These are phyloP conservation scores for Sandelia bainsii DNA, from an alignment of 2,797 vertebrate genomes.

Conservation along the genomic window DNA sequence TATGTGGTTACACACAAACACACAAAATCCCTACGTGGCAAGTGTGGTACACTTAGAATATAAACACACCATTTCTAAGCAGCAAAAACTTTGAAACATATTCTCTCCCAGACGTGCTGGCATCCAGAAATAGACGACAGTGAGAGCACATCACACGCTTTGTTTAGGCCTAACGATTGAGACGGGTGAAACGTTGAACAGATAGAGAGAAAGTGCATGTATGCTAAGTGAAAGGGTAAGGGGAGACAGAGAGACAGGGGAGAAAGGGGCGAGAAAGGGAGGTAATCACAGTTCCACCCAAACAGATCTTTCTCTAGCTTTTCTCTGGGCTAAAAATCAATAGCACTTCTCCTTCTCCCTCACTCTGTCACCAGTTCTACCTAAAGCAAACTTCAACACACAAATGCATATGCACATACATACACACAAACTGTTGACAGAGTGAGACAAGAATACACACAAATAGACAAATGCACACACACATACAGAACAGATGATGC, in stretches of 20 bases:
- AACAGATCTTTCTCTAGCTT: conserved; percentile 76
- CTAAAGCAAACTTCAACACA: conserved; percentile 67
- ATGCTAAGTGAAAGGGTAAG: conserved; percentile 66
- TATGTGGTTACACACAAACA: conserved; percentile 16
- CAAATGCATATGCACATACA: conserved; percentile 16
- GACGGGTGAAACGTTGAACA: conserved; percentile 45
- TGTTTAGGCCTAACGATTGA: conserved; percentile 68
- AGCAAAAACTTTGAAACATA: conserved; percentile 55
- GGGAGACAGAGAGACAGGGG: conserved; percentile 13
- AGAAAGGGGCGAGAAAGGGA: conserved; percentile 44
- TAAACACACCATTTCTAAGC: conserved; percentile 64
- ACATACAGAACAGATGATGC: conserved; percentile 50
- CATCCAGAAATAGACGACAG: conserved; percentile 69
- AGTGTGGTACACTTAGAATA: conserved; percentile 56
- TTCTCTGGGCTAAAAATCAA: conserved; percentile 67
- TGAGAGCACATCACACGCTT: conserved; percentile 57
- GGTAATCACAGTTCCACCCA: conserved; percentile 79
- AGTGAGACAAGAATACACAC: conserved; percentile 32
- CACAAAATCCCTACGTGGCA: conserved; percentile 55
- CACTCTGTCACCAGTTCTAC: conserved; percentile 58
- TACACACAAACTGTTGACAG: conserved; percentile 36
- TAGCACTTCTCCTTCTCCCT: conserved; percentile 56
- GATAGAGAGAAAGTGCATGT: conserved; percentile 53
- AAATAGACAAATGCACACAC: conserved; percentile 20
- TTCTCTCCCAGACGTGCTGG: conserved; percentile 49